phyloP scores from a whole-genome alignment of 2,113 vertebrate genomes.

The Abramis brama region DNA sequence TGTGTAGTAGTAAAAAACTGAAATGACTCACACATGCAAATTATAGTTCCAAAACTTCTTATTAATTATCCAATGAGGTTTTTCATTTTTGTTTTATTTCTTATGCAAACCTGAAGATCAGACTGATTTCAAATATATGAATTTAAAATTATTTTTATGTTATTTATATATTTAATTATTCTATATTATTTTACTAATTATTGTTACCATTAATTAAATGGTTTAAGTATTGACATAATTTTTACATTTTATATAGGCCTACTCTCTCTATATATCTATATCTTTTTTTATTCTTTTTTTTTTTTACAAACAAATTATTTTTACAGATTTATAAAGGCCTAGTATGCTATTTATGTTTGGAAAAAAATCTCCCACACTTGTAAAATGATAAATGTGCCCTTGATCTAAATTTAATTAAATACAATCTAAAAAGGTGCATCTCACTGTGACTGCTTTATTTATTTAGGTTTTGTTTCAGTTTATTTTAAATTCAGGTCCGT shows the following conservation, averaged over 20 bases:
- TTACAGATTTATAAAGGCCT: neutral
- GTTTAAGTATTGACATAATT: neutral
- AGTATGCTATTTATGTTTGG: neutral
- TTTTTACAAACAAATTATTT: too few species aligned
- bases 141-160: neutral
- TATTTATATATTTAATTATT: neutral
- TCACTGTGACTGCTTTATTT: neutral
- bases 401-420: neutral
- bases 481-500: neutral
- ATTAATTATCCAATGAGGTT: neutral
- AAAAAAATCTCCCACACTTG: neutral
- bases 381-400: neutral
- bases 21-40: neutral
- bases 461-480: neutral
- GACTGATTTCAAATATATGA: neutral
- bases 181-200: neutral
- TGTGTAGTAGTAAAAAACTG: neutral
- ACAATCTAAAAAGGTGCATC: neutral
- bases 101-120: neutral
- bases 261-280: too few species aligned
- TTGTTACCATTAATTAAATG: neutral
- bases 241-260: neutral
- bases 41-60: neutral
- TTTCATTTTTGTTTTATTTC: neutral
- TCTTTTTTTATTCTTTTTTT: too few species aligned